Percentiles rank a stretch among this genome's conserved stretches.
These are phyloP conservation scores for Sander vitreus DNA, from an alignment of 2,113 vertebrate species.

Conservation along the genomic window DNA sequence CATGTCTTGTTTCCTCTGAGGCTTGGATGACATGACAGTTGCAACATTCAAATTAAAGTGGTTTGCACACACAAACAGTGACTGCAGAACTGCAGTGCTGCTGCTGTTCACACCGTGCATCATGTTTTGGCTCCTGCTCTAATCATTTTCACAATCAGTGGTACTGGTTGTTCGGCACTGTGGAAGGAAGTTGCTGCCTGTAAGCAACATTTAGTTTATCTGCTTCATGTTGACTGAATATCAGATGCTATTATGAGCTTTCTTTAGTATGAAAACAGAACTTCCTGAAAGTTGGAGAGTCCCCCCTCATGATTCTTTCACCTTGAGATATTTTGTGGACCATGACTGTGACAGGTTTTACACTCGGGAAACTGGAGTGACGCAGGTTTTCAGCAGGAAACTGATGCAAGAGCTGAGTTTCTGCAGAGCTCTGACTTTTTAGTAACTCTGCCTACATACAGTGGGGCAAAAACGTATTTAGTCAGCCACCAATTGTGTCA, in stretches of 20 bases:
- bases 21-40: constrained; percentile 31
- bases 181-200: constrained; percentile 48
- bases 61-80: not conserved
- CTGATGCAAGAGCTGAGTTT: constrained; percentile 63
- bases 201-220: constrained; percentile 1
- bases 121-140: not conserved
- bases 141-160: constrained; percentile 28
- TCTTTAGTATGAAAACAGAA: not conserved
- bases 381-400: constrained; percentile 64
- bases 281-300: not conserved
- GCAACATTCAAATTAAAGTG: constrained; percentile 24
- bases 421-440: constrained; percentile 22
- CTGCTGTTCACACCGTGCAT: not conserved
- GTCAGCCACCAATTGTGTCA: too few relatives aligned
- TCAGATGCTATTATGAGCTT: not conserved
- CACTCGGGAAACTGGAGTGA: not conserved
- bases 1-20: constrained; percentile 29
- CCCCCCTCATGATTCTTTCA: not conserved
- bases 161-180: not conserved
- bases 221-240: constrained; percentile 1
- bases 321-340: not conserved
- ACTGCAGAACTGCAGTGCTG: not conserved
- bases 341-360: not conserved
- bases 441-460: not conserved
- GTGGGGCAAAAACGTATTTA: too few relatives aligned